Evolutionary conservation across 2,888 invertebrate species (phyloP).

Genomic region (Pristionchus fissidentatus): DNA sequence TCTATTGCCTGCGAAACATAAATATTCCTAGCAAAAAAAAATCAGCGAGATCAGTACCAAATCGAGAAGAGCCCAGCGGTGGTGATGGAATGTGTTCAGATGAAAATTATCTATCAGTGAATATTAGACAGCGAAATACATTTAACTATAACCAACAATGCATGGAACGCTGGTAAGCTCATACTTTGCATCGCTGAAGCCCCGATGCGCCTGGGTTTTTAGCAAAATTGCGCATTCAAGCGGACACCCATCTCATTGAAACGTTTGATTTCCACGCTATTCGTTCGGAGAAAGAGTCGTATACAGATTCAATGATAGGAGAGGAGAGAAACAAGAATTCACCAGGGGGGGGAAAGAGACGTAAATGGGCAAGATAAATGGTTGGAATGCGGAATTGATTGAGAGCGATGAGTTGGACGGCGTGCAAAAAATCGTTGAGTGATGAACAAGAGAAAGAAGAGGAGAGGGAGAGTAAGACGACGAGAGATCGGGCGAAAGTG

Average conservation of each 20-base stretch:
- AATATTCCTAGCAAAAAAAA: neutral
- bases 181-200: no score
- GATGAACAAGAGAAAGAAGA: neutral
- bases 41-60: neutral
- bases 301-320: neutral
- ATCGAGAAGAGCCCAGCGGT: neutral
- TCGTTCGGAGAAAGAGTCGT: neutral
- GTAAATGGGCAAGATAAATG: neutral
- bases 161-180: no score
- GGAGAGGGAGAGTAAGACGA: neutral
- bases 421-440: no score
- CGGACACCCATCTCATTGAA: no score
- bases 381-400: neutral
- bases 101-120: neutral
- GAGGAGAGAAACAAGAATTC: neutral
- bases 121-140: conserved; percentile 23
- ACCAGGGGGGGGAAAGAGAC: neutral
- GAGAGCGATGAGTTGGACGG: neutral
- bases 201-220: no score
- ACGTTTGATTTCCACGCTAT: neutral
- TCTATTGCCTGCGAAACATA: no score
- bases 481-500: neutral
- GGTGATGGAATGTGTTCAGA: neutral
- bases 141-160: neutral
- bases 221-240: no score